A percentile compares a stretch with the other conserved stretches of the same genome.
Evolutionary conservation across 2,797 vertebrate species (phyloP).

Genomic region (Salarias fasciatus): DNA sequence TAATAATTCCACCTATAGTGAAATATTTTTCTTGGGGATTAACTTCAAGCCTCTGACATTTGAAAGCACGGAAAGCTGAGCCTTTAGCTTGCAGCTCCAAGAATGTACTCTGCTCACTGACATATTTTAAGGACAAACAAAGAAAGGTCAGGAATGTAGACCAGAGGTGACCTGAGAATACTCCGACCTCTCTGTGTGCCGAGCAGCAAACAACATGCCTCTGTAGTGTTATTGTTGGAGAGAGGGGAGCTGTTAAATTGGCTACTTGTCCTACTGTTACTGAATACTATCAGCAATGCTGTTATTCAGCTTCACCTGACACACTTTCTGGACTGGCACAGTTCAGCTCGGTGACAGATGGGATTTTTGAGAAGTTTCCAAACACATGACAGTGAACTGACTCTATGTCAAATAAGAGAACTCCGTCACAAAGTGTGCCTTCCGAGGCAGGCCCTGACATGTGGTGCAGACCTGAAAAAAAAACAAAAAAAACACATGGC

Average conservation of each 20-base stretch:
- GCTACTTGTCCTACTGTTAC: slow-evolving; percentile 11
- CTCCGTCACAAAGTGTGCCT: not conserved
- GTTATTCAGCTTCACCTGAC: not conserved
- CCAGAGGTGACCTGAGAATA: slow-evolving; percentile 52
- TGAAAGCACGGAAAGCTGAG: not conserved
- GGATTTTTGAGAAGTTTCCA: not conserved
- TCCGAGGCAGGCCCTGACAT: not conserved
- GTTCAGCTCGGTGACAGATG: not conserved
- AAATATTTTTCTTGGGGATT: slow-evolving; percentile 20
- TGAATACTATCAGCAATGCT: not conserved
- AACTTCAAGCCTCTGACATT: slow-evolving; percentile 12
- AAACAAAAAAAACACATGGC: no score
- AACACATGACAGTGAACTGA: not conserved
- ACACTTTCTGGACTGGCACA: not conserved
- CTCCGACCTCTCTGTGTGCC: slow-evolving; percentile 40
- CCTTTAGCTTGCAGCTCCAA: slow-evolving; percentile 7
- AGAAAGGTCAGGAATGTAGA: slow-evolving; percentile 73
- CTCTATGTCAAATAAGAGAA: not conserved
- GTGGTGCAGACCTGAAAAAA: not conserved
- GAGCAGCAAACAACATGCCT: slow-evolving; percentile 31
- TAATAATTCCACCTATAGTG: slow-evolving; percentile 35
- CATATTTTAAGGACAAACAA: slow-evolving; percentile 63
- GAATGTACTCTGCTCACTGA: slow-evolving; percentile 39
- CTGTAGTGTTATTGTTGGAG: slow-evolving; percentile 42
- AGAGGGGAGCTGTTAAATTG: slow-evolving; percentile 16